These are phyloP conservation scores for Falco novaeseelandiae DNA, from an alignment of 2,797 vertebrate genomes.

Conservation along the genomic window DNA sequence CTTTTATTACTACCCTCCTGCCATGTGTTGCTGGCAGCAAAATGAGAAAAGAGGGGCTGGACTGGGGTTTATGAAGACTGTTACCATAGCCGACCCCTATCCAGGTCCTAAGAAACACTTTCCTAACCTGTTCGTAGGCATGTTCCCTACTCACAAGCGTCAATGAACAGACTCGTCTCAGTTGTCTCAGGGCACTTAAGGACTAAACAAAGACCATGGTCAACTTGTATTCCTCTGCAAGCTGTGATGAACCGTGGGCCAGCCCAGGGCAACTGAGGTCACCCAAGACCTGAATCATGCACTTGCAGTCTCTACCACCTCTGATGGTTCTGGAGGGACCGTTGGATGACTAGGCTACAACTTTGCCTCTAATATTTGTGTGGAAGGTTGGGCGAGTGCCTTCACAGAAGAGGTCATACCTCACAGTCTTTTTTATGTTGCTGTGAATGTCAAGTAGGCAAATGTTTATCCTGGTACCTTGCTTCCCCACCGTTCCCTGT, in stretches of 20 bases:
- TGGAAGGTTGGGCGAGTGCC: not conserved
- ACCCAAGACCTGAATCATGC: no score
- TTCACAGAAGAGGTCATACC: not conserved
- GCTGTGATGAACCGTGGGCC: not conserved
- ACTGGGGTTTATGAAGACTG: not conserved
- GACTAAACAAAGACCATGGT: not conserved
- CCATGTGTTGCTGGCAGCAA: not conserved
- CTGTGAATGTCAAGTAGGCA: not conserved
- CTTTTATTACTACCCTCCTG: not conserved
- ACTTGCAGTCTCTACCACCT: not conserved
- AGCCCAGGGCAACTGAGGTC: no score
- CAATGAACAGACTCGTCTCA: not conserved
- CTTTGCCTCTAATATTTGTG: not conserved
- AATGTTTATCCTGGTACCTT: not conserved
- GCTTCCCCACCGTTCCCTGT: not conserved
- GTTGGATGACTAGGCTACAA: not conserved
- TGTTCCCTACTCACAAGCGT: not conserved
- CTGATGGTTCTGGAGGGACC: not conserved
- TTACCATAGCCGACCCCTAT: not conserved
- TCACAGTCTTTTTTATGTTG: not conserved
- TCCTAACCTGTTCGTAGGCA: not conserved
- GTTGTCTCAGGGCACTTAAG: not conserved
- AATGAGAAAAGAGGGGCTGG: not conserved
- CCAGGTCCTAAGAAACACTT: not conserved
- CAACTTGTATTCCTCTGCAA: not conserved